phyloP scores from a whole-genome alignment of 2,888 invertebrate genomes.

The Nemoura dubitans region DNA sequence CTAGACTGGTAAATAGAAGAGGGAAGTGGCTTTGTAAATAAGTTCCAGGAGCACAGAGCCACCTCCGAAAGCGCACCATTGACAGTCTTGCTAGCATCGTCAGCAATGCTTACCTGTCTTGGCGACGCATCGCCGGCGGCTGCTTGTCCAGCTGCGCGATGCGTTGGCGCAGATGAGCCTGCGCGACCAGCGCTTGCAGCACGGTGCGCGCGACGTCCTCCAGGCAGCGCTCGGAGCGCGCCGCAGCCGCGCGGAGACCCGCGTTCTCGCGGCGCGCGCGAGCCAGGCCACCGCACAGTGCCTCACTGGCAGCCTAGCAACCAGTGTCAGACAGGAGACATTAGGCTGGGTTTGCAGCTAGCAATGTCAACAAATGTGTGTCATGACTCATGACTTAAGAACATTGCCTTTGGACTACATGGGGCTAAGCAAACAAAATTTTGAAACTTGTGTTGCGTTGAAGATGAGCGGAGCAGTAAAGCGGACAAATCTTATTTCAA shows the following conservation, averaged over 20 bases:
- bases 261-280: not conserved
- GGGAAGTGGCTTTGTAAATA: too few relatives aligned
- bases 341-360: too few relatives aligned
- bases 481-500: too few relatives aligned
- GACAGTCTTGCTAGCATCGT: not conserved
- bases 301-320: not conserved
- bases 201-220: constrained; percentile 87
- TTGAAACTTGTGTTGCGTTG: too few relatives aligned
- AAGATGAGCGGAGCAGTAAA: too few relatives aligned
- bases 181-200: constrained; percentile 82
- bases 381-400: too few relatives aligned
- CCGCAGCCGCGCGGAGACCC: not conserved
- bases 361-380: too few relatives aligned
- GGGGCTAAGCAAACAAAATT: too few relatives aligned
- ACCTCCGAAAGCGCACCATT: too few relatives aligned
- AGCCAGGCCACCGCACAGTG: not conserved
- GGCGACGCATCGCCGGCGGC: constrained; percentile 75
- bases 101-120: constrained; percentile 25
- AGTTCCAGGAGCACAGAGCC: constrained; percentile 60
- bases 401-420: too few relatives aligned
- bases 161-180: constrained; percentile 82
- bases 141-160: constrained; percentile 83
- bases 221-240: constrained; percentile 69
- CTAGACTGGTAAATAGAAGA: too few relatives aligned
- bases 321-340: not conserved